Evolutionary conservation across 2,113 vertebrate species (phyloP).

Genomic region (Tretioscincus oriximinensis): DNA sequence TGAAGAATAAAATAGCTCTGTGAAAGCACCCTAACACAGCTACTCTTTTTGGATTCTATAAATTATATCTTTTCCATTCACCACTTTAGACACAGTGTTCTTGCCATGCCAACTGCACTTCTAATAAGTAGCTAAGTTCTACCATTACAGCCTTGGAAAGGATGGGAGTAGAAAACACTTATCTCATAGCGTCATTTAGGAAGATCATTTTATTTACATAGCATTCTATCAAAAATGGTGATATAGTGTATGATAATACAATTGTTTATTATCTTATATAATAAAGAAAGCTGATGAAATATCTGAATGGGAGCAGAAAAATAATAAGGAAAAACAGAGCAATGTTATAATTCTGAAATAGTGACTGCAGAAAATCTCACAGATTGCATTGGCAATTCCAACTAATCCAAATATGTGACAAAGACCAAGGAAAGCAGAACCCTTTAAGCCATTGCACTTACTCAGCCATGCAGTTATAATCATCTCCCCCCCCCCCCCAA

Average conservation of each 20-base stretch:
- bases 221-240: neutral
- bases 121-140: no score
- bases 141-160: no score
- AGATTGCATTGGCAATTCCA: slow-evolving; percentile 18
- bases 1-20: no score
- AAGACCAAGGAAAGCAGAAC: slow-evolving; percentile 39
- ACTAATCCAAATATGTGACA: slow-evolving; percentile 22
- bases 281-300: neutral
- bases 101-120: neutral
- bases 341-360: neutral
- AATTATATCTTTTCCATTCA: neutral
- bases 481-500: slow-evolving; percentile 8
- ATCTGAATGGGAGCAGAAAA: no score
- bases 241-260: neutral
- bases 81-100: neutral
- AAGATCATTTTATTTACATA: no score
- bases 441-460: slow-evolving; percentile 34
- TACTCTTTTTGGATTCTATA: no score
- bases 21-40: no score
- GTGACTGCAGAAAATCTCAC: neutral
- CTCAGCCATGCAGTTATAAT: slow-evolving; percentile 41
- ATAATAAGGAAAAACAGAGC: neutral
- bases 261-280: neutral
- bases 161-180: neutral
- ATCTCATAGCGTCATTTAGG: neutral